A percentile compares a stretch with the other conserved stretches of the same genome.
Evolutionary conservation across 2,888 invertebrate species (phyloP).

Genomic region (Athalia circularis): DNA sequence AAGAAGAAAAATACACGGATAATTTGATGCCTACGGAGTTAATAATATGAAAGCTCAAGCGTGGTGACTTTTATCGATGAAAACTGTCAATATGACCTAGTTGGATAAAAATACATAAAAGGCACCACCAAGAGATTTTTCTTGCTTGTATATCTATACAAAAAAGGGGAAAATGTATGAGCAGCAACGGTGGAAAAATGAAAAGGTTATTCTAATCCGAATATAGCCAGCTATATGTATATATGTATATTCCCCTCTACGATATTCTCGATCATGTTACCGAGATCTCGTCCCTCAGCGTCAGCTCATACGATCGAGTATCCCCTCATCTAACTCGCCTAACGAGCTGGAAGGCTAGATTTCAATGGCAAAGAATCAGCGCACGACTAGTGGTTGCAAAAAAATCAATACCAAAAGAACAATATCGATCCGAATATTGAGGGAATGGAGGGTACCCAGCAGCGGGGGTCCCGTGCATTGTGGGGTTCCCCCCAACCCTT

Average conservation of each 20-base stretch:
- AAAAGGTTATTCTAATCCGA: not conserved
- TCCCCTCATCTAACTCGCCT: not conserved
- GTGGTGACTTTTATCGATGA: constrained; percentile 24
- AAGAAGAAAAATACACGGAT: not conserved
- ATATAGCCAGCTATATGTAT: no score
- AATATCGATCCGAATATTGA: constrained; percentile 51
- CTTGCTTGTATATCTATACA: not conserved
- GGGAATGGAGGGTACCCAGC: constrained; percentile 48
- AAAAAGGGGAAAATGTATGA: not conserved
- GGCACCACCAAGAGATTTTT: not conserved
- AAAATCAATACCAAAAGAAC: constrained; percentile 53
- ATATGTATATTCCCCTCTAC: not conserved
- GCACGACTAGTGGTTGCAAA: constrained; percentile 29
- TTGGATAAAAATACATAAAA: not conserved
- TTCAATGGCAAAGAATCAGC: constrained; percentile 25
- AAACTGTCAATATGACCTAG: constrained; percentile 21
- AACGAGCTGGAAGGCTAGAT: constrained; percentile 34
- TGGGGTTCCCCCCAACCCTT: constrained; percentile 49
- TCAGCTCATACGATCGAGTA: not conserved
- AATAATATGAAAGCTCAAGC: not conserved
- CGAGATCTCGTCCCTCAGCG: not conserved
- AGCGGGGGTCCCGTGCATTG: constrained; percentile 42
- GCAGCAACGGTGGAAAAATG: not conserved
- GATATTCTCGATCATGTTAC: constrained; percentile 9
- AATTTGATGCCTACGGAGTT: not conserved